Percentiles rank a stretch among this genome's conserved stretches.
phyloP scores from a whole-genome alignment of 1,140 invertebrate genomes.

The Argopecten irradians region DNA sequence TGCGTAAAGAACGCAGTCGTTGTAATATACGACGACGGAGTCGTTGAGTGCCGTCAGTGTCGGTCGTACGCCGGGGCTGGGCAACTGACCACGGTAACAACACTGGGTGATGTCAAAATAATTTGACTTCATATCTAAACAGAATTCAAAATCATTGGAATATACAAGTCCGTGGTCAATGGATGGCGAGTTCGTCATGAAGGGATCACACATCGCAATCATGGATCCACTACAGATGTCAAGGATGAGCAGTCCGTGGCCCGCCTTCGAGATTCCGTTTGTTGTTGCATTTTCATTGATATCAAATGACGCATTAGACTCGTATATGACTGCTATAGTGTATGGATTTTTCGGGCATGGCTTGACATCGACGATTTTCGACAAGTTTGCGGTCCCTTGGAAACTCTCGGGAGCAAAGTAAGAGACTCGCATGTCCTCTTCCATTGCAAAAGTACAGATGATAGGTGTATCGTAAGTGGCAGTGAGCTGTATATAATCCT shows the following conservation, averaged over 20 bases:
- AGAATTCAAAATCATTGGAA: slow-evolving; percentile 63
- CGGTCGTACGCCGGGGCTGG: slow-evolving; percentile 47
- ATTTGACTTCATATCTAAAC: slow-evolving; percentile 67
- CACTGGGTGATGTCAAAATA: slow-evolving; percentile 65
- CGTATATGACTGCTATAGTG: slow-evolving; percentile 65
- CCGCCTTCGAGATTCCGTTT: neutral
- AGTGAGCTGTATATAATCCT: slow-evolving; percentile 57
- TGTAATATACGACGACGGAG: slow-evolving; percentile 63
- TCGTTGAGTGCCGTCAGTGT: slow-evolving; percentile 60
- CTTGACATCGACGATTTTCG: slow-evolving; percentile 64
- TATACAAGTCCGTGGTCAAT: slow-evolving; percentile 61
- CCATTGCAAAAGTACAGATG: slow-evolving; percentile 67
- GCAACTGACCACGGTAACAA: slow-evolving; percentile 56
- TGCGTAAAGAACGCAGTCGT: slow-evolving; percentile 57
- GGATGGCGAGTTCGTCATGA: slow-evolving; percentile 54
- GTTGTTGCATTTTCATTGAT: slow-evolving; percentile 40
- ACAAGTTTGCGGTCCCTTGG: slow-evolving; percentile 58
- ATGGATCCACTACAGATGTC: slow-evolving; percentile 66
- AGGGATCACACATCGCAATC: slow-evolving; percentile 64
- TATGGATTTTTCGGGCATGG: slow-evolving; percentile 60
- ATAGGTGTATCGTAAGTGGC: slow-evolving; percentile 59
- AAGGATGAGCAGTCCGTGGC: slow-evolving; percentile 66
- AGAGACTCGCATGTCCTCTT: slow-evolving; percentile 59
- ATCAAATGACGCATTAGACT: slow-evolving; percentile 39
- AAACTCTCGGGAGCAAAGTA: slow-evolving; percentile 67